Percentiles rank a stretch among this genome's conserved stretches.
Evolutionary conservation across 2,797 vertebrate genomes (phyloP).

Genomic region (Glossophaga mutica): DNA sequence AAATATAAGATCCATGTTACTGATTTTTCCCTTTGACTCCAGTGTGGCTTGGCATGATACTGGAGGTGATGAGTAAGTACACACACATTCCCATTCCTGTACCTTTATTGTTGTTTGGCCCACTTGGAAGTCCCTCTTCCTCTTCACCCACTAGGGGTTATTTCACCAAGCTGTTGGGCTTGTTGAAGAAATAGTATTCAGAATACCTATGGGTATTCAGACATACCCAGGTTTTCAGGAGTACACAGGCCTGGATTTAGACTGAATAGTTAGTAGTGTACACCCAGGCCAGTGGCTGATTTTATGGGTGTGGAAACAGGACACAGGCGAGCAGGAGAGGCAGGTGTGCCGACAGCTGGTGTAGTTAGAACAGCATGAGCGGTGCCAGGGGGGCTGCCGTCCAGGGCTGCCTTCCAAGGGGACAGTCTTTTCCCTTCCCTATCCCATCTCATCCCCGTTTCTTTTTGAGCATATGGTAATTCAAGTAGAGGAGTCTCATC

Average conservation of each 20-base stretch:
- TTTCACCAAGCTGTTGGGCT: neutral
- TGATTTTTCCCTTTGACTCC: neutral
- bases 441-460: neutral
- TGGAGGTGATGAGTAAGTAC: neutral
- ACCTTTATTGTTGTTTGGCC: neutral
- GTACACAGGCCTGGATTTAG: neutral
- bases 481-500: neutral
- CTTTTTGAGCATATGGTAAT: neutral
- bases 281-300: neutral
- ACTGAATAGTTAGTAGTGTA: neutral
- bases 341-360: neutral
- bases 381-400: neutral
- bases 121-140: neutral
- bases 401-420: neutral
- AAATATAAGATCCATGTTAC: neutral
- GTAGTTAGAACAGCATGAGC: neutral
- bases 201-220: neutral
- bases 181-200: neutral
- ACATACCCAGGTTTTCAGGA: neutral
- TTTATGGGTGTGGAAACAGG: neutral
- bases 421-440: neutral
- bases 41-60: accelerated
- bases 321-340: neutral
- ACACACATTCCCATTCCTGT: accelerated
- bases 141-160: neutral